Evolutionary conservation across 2,888 invertebrate species (phyloP), one percentile per base, ranked within the genome.

Genomic region (Dicycla oo): DNA sequence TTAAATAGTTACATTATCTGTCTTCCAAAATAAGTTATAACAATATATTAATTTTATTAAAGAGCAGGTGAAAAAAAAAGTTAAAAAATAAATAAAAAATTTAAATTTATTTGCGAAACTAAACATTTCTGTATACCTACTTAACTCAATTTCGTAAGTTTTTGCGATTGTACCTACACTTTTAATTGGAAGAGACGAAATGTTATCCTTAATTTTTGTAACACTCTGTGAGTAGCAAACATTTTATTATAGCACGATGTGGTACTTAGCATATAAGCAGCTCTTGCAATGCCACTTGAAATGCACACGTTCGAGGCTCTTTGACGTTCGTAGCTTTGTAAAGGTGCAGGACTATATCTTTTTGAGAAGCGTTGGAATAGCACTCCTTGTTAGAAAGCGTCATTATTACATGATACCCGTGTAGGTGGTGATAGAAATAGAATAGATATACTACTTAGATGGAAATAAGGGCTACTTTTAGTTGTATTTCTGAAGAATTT

Each of bases 301-400:
- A 78, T 83, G 75, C 74, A 75, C 74, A 80, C 65, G 75, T 68
- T 74, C 74, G 69, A 30, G 38, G 75, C 60, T 65, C 79, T 84
- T 81, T 82, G 80, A 82, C 61, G 73, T 66, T 71, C 49, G 23
- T 60, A 75, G 51, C 71, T 83, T 80, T 72, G 69, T 70, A 67
- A 69, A 78, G 47, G 56, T 78, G 23, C 38, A 51, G n/a, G 30
- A 82, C 45, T 69, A 60, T 69, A 60, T 73, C 43, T 69, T 74
- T 64, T 58, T 69, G 78, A 58, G 47, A 38, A 73, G 56, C 63
- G 63, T 73, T 38, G 47, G 57, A 18, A 49, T 30, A 18, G 49
- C n/a, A 54, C 56, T 69, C 53, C 56, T 67, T 60, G 58, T 63
- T 53, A 40, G 51, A 13, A 64, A 63, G 18, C 26, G 38, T 23